phyloP scores from a whole-genome alignment of 2,113 vertebrate genomes.

The Semicossyphus pulcher region DNA sequence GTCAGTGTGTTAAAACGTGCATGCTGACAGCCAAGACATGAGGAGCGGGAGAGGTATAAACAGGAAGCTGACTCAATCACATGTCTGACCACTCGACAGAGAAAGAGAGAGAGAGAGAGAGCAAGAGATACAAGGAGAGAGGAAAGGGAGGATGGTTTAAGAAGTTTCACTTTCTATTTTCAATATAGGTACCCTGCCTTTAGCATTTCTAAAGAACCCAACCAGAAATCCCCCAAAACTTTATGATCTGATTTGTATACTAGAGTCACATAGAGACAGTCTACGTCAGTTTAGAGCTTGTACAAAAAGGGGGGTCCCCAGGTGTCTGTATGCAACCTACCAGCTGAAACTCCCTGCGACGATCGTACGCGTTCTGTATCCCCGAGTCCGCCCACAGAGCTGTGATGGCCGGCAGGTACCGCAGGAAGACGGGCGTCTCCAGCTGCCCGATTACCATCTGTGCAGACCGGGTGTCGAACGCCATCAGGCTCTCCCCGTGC shows the following conservation, averaged over 20 bases:
- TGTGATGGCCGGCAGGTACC: constrained; percentile 88
- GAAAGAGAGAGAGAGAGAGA: not conserved
- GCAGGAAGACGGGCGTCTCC: constrained; percentile 88
- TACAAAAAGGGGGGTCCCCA: not conserved
- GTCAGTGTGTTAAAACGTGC: constrained; percentile 39
- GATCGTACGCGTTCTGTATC: constrained; percentile 95
- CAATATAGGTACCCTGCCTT: not conserved
- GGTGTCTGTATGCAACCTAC: constrained; percentile 81
- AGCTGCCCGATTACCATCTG: constrained; percentile 89
- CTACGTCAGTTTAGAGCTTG: not conserved
- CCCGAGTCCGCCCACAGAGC: constrained; percentile 92
- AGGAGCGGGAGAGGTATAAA: constrained; percentile 68
- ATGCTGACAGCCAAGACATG: constrained; percentile 46
- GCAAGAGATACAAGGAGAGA: constrained; percentile 1
- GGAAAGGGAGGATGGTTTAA: constrained; percentile 32
- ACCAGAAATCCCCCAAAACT: not conserved
- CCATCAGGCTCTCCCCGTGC: constrained; percentile 91
- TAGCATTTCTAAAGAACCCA: not conserved
- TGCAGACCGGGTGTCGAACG: constrained; percentile 91
- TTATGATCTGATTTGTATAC: not conserved
- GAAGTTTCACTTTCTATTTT: constrained; percentile 68
- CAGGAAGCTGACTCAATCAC: constrained; percentile 76
- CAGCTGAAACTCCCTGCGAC: constrained; percentile 97
- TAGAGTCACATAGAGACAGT: too few relatives aligned
- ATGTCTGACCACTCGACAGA: constrained; percentile 55